Base-by-base conservation (phyloP, 2,113 vertebrate genomes). In the Hippocampus mohnikei region DNA sequence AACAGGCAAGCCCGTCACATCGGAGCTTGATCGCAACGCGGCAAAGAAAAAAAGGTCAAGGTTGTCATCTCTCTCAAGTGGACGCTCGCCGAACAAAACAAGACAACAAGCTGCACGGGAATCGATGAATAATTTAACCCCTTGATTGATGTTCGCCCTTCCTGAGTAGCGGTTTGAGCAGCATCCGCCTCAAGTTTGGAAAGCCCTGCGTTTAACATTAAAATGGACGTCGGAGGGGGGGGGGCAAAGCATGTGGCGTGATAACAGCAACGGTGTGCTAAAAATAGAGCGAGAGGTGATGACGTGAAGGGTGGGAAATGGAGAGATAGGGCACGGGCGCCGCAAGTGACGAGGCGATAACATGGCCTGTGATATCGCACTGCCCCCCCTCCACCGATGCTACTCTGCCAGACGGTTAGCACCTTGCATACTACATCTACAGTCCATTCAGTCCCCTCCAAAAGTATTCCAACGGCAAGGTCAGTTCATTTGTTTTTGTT, bases 91-190 rank as follows among this genome's bases (percentile, higher is more conserved):
- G 46, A 68, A 77, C 67, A 53, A 75, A 80, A 81, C 67, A 81
- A 77, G 75, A 83, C 87, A 79, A 80, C 73, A 81, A 82, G 76
- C 60, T 10, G 23, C 72, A 71, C 79, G 82, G 82, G 78, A 80
- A 83, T 86, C 87, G 68, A 87, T 90, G 88, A 90, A 89, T 90
- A 91, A 89, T 91, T 90, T 85, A 88, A 88, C 84, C 82, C 82
- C 79, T 79, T 79, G 84, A 84, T 81, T 87, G 69, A 85, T 79
- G 81, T 87, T 84, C 76, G 29, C 20, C 23, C 69, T 71, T 80
- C 55, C 44, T 7, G 5, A 37, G 33, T 37, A 5, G 33, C 33
- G 33, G 56, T 33, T n/a, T 69, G 46, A 53, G 58, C 52, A 42
- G 55, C 72, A 1, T 65, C 61, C 42, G 7, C 33, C 33, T 37